phyloP scores from a whole-genome alignment of 37 sponge, comb jelly and placozoan species.

The Ephydatia muelleri region DNA sequence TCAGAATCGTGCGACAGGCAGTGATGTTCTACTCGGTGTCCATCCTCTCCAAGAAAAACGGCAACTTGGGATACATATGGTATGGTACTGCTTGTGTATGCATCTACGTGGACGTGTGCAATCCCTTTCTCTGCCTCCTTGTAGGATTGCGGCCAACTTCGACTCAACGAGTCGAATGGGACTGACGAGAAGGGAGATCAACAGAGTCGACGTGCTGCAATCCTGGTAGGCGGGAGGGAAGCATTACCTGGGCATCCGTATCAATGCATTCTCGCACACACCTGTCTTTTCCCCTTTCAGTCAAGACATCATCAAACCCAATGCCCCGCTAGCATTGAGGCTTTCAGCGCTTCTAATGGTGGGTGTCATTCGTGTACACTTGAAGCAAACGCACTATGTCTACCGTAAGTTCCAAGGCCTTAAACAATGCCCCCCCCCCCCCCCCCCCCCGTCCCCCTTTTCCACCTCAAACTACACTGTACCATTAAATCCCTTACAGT shows the following conservation, averaged over 20 bases:
- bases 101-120: too few species aligned
- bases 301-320: conserved; percentile 17
- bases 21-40: conserved; percentile 10
- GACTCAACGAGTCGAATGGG: neutral
- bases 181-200: conserved; percentile 25
- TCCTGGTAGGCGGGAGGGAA: neutral
- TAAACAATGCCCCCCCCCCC: neutral
- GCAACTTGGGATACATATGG: conserved; percentile 15
- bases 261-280: neutral
- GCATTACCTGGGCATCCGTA: neutral
- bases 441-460: neutral
- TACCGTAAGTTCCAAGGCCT: conserved; percentile 12
- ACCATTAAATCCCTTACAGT: neutral
- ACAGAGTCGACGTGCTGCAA: conserved; percentile 3
- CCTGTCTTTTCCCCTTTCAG: neutral
- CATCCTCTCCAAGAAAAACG: conserved; percentile 24
- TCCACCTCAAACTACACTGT: neutral
- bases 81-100: neutral
- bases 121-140: too few species aligned
- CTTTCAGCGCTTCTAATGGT: conserved; percentile 22
- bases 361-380: conserved; percentile 29
- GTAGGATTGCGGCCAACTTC: conserved; percentile 42
- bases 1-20: neutral
- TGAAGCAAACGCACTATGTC: conserved; percentile 28
- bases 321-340: neutral